Evolutionary conservation across 2,888 invertebrate genomes (phyloP).

Genomic region (Stenchaetothrips biformis): DNA sequence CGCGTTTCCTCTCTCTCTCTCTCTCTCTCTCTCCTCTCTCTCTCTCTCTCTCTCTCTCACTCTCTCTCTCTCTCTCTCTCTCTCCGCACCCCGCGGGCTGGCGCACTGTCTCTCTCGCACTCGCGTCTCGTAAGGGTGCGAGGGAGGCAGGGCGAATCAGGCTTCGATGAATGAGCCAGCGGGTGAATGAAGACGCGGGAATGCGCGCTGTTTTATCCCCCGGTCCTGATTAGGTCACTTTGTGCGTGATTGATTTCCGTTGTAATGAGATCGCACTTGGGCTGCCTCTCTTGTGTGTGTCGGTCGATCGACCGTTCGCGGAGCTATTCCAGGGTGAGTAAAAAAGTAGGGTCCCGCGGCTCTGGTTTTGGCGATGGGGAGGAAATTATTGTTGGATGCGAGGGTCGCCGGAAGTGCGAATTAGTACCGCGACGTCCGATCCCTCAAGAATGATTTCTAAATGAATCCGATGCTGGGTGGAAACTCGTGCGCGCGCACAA

Average conservation of each 20-base stretch:
- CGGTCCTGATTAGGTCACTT: neutral
- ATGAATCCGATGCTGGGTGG: too few relatives aligned
- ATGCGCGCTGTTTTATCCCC: neutral
- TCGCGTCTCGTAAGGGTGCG: too few relatives aligned
- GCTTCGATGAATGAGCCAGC: neutral
- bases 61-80: neutral
- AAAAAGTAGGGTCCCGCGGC: neutral
- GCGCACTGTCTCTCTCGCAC: too few relatives aligned
- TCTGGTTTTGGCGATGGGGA: neutral
- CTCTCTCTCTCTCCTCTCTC: neutral
- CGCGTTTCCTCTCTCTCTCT: neutral
- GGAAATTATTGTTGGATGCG: too few relatives aligned
- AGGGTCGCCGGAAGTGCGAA: too few relatives aligned
- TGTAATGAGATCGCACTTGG: slow-evolving; percentile 11
- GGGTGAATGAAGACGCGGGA: neutral
- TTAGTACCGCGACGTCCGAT: too few relatives aligned
- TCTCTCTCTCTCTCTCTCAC: neutral
- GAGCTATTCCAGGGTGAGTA: neutral
- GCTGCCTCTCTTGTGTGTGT: neutral
- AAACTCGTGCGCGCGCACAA: too few relatives aligned
- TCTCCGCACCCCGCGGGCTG: neutral
- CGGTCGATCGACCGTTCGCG: neutral
- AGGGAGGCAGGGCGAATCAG: too few relatives aligned
- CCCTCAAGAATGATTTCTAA: too few relatives aligned
- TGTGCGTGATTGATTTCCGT: slow-evolving; percentile 1